Percentiles rank a stretch among this genome's conserved stretches.
These are phyloP conservation scores for Callinectes sapidus DNA, from an alignment of 2,888 invertebrate species.

Conservation along the genomic window DNA sequence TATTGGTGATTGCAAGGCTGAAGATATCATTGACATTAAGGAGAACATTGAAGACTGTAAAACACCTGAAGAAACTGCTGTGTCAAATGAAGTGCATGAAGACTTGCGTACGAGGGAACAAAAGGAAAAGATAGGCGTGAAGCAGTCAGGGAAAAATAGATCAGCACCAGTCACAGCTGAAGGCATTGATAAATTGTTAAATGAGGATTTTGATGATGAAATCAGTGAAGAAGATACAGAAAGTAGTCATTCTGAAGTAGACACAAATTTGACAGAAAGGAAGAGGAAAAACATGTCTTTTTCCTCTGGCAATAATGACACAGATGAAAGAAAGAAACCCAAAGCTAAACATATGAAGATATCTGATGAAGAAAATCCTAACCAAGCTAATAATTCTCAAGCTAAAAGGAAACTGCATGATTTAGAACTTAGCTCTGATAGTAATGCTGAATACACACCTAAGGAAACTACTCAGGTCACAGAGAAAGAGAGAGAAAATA, in stretches of 20 bases:
- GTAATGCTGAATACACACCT: too few relatives aligned
- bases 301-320: neutral
- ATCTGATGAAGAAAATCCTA: neutral
- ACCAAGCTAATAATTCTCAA: too few relatives aligned
- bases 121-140: neutral
- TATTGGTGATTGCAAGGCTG: neutral
- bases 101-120: neutral
- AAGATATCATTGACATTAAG: neutral
- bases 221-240: neutral
- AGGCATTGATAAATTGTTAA: neutral
- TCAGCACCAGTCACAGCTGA: neutral
- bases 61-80: neutral
- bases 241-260: neutral
- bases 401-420: too few relatives aligned
- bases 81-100: neutral
- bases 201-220: slow-evolving; percentile 15
- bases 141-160: neutral
- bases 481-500: neutral
- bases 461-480: too few relatives aligned
- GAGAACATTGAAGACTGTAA: neutral
- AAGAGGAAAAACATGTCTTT: neutral
- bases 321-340: neutral
- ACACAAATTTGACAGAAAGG: neutral
- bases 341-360: neutral
- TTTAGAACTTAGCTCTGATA: too few relatives aligned